Conservation (phyloP, 35 echinoderm and acorn worm genomes). For the Amphiura filiformis region DNA sequence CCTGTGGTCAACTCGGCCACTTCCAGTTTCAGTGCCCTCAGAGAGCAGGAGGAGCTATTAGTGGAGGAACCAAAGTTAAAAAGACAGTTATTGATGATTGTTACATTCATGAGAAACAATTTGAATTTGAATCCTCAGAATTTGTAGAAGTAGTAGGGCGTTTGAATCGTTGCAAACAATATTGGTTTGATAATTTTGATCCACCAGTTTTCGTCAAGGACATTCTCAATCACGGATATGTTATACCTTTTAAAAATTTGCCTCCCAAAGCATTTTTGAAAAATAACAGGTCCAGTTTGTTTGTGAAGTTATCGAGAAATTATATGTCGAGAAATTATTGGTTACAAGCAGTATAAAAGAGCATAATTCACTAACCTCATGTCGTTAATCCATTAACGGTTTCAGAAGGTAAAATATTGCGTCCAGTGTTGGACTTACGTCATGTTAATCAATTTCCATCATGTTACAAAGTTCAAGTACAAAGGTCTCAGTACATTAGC, state of each 20-base stretch:
- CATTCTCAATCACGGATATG: slow-evolving; percentile 15
- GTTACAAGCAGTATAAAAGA: slow-evolving; percentile 11
- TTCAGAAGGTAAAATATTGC: slow-evolving; percentile 30
- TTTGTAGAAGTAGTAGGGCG: not conserved
- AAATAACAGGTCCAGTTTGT: slow-evolving; percentile 30
- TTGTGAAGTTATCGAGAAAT: slow-evolving; percentile 6
- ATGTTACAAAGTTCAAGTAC: not conserved
- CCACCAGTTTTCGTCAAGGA: not conserved
- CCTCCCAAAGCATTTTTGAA: slow-evolving; percentile 21
- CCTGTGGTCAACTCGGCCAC: not conserved
- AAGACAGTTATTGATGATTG: slow-evolving; percentile 20
- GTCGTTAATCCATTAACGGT: slow-evolving; percentile 22
- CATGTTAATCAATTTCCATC: slow-evolving; percentile 18
- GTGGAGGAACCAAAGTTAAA: not conserved
- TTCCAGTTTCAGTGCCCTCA: no score
- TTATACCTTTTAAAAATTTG: not conserved
- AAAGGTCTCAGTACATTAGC: not conserved
- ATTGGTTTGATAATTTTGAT: slow-evolving; percentile 19
- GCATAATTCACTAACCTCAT: slow-evolving; percentile 5
- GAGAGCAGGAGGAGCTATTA: not conserved
- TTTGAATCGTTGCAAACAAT: slow-evolving; percentile 12
- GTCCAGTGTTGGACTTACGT: slow-evolving; percentile 16
- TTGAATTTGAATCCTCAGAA: not conserved
- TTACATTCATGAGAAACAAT: not conserved
- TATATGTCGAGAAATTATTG: slow-evolving; percentile 14